Base-by-base conservation (phyloP, 2,113 vertebrate genomes). In the Lepus europaeus region DNA sequence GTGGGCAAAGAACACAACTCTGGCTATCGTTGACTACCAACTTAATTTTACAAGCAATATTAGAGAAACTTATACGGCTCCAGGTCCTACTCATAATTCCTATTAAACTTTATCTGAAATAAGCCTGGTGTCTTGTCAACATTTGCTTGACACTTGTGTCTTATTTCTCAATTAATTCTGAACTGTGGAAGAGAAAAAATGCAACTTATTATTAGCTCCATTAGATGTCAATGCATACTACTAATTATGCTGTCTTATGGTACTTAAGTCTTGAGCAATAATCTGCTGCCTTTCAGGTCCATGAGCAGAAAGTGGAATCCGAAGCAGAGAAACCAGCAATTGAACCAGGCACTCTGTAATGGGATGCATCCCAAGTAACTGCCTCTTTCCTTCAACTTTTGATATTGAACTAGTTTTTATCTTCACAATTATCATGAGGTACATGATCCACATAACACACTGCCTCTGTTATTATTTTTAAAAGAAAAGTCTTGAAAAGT, bases 101-200 rank as follows among this genome's bases (percentile, higher is more conserved):
- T 69, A 23, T 49, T 73, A 73, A 53, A 72, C 14, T 49, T 88
- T 93, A 66, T 77, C 39, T 53, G 10, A 68, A 82, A 11, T 64
- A 89, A 88, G 61, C 51, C 29, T 39, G 5, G 14, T 69, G 61
- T 6, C 4, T 6, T 86, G 16, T 8, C 70, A 11, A 20, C 36
- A 69, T 36, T 90, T 89, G 33, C 45, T 14, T 36, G 16, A 78
- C 27, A 39, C 22, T 66, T 80, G 16, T 25, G 9, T 90, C 61
- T 85, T 90, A 11, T 23, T 72, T 72, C 23, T 70, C 70, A 81
- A 51, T 79, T 83, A 70, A 64, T 89, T 78, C 69, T 49, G 22
- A 91, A 80, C 45, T 81, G 63, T 53, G n/a, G 51, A 81, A n/a
- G 13, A 70, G 36, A 85, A 80, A 85, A 59, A 92, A 81, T 89